Base-by-base conservation (phyloP, 2,888 invertebrate species). In the Andrena minutula region DNA sequence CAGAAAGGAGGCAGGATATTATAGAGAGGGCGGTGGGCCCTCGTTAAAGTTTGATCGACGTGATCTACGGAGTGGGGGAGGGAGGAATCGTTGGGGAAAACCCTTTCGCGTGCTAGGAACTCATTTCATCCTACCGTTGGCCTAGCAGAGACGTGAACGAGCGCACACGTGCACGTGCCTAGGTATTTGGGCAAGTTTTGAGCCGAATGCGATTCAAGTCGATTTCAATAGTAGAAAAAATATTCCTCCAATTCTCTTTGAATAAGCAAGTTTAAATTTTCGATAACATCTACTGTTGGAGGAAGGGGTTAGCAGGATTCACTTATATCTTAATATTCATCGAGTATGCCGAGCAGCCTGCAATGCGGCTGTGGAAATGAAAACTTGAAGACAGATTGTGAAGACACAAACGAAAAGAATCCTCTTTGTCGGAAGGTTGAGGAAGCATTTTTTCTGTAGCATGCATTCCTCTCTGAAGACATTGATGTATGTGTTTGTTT, bases 261-360 rank as follows among this genome's bases (percentile, higher is more conserved):
- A 90, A 80, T 76, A 83, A 66, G 77, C 82, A 86, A 88, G 85
- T 90, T 87, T 82, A 87, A 90, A 89, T 90, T 90, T 86, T 86
- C 83, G 85, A 88, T 79, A 83, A 88, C 87, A 90, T 89, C 86
- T 86, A 78, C 78, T 4, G 16, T 1, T 68, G 63, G 63, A 53
- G 75, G 68, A 73, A 74, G 74, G 41, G 66, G 73, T 58, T 69
- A 49, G 20, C 47, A 4, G 20, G 26, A 20, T 60, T 82, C 63
- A 49, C 68, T 72, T 77, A 79, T 80, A 83, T 79, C 86, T 86
- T 77, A 83, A 82, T 69, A 70, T 77, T 28, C 63, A 41, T 28
- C 12, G 32, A n/a, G 10, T 53, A 47, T 53, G 53, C 51, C 51
- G 58, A 51, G 35, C 26, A 79, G 28, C 26, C 68, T 61, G 64